These are phyloP conservation scores for Eugnorisma glareosa DNA, from an alignment of 2,888 invertebrate genomes.

Conservation along the genomic window DNA sequence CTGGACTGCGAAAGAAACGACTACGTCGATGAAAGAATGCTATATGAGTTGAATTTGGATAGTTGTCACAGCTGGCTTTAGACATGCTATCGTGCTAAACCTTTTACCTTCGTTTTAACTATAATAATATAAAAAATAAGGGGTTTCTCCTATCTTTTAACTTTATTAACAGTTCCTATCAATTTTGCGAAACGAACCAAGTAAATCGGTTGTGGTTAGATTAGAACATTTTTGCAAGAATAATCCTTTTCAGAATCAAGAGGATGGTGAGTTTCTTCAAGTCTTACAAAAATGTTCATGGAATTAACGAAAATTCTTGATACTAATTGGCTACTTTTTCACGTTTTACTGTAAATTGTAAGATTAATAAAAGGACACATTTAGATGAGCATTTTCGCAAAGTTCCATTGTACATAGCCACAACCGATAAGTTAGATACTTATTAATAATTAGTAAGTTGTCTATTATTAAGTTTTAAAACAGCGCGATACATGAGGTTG, in stretches of 20 bases:
- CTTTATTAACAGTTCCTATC: not conserved
- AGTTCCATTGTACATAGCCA: constrained; percentile 77
- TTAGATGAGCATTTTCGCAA: constrained; percentile 77
- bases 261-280: constrained; percentile 87
- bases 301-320: constrained; percentile 80
- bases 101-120: not conserved
- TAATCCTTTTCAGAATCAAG: constrained; percentile 86
- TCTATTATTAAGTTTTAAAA: constrained; percentile 40
- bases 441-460: constrained; percentile 54
- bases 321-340: constrained; percentile 36
- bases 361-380: constrained; percentile 33
- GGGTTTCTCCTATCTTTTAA: not conserved
- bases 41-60: constrained; percentile 72
- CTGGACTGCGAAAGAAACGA: constrained; percentile 84
- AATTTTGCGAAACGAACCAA: constrained; percentile 8
- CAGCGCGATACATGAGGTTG: constrained; percentile 81
- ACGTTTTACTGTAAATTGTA: constrained; percentile 32
- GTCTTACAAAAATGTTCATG: constrained; percentile 86
- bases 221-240: constrained; percentile 85
- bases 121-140: not conserved
- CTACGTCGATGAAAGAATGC: constrained; percentile 65
- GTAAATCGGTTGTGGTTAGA: constrained; percentile 78
- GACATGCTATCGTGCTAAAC: constrained; percentile 73
- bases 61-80: constrained; percentile 74
- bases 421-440: constrained; percentile 71